Evolutionary conservation across 2,888 invertebrate species (phyloP).

Genomic region (Tenthredo scrophulariae): DNA sequence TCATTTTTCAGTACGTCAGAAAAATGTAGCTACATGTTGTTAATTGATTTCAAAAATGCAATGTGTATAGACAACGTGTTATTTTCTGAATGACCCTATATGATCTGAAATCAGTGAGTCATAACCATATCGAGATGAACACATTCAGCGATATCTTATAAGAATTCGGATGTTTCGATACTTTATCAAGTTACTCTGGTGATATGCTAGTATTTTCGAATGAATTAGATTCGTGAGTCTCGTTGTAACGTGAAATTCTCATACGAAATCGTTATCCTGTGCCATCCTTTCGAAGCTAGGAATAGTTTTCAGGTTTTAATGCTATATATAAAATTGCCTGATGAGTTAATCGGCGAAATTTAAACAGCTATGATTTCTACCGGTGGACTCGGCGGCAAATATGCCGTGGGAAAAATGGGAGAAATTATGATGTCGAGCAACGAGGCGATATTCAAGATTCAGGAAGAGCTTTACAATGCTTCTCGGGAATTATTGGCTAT

Average conservation of each 20-base stretch:
- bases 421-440: conserved; percentile 1
- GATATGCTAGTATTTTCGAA: not conserved
- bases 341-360: not conserved
- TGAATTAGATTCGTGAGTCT: not conserved
- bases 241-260: not conserved
- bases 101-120: not conserved
- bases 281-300: not conserved
- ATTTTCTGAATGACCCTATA: not conserved
- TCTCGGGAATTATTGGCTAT: not conserved
- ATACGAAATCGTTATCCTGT: not conserved
- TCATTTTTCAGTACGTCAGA: too few species aligned
- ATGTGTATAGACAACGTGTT: too few species aligned
- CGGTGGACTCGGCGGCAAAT: conserved; percentile 6
- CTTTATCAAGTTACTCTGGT: not conserved
- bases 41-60: too few species aligned
- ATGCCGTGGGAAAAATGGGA: conserved; percentile 22
- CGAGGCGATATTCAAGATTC: not conserved
- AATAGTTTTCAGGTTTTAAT: not conserved
- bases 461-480: conserved; percentile 9
- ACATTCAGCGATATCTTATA: not conserved
- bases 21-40: too few species aligned
- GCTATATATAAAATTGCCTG: not conserved
- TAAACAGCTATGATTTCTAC: not conserved
- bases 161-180: not conserved
- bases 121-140: not conserved